Evolutionary conservation across 2,797 vertebrate genomes (phyloP), one percentile per base, ranked within the genome.

Genomic region (Coracias cyanogaster): DNA sequence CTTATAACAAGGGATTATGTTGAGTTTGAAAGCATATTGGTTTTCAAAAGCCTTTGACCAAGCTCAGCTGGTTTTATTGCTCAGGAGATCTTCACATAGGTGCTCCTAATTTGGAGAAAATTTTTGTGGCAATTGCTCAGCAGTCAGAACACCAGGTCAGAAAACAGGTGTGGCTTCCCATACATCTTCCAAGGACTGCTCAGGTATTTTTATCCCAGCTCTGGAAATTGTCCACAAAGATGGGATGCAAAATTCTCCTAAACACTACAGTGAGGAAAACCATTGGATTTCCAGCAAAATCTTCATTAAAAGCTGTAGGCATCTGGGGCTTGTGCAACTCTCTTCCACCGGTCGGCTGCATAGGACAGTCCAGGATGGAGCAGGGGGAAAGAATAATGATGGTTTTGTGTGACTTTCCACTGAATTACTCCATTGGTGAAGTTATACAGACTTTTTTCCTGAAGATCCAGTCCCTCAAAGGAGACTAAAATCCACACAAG

Each of bases 21-120:
- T 71, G 24, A 86, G 43, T 46, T 79, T 54, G 29, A 76, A 92
- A 89, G 35, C 54, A 28, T 4, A 8, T 10, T 79, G 37, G 25
- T 76, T 46, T 90, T 88, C 60, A 83, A 66, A 95, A 93, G 25
- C 24, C 46, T 90, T 64, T 92, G 41, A 58, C 66, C 35, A 82
- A 91, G 71, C 46, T 79, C 39, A 70, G 29, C 86, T 52, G 55
- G 74, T 96, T 95, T 76, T 90, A 73, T 86, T 85, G 60, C 74
- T 78, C 29, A 31, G 81, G 41, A 92, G 43, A 77, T 57, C 37
- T 82, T 55, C 73, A 83, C 35, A 54, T 54, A 79, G 25, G 26
- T 17, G 21, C 39, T 89, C 41, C n/a, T 76, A 39, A 76, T 76
- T 66, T 66, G 35, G 73, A 55, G 48, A 70, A 64, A 70, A 80